Evolutionary conservation across 1,140 invertebrate species (phyloP).

Genomic region (Oncopeltus fasciatus): DNA sequence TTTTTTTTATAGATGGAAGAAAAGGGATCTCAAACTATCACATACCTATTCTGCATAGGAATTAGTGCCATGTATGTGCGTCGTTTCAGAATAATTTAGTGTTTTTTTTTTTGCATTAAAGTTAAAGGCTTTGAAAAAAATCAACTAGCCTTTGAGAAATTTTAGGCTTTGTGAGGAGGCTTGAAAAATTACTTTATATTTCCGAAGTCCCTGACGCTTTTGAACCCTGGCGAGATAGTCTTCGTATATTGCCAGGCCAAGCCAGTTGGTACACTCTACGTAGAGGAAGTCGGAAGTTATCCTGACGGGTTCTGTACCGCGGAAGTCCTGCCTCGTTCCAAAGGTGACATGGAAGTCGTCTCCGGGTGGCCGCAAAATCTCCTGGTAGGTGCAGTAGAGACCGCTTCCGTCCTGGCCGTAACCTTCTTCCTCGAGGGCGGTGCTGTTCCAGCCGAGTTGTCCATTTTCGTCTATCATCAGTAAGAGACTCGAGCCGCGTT

Average conservation of each 20-base stretch:
- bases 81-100: no score
- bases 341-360: constrained; percentile 20
- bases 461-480: constrained; percentile 20
- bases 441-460: constrained; percentile 18
- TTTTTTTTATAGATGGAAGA: no score
- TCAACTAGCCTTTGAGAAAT: no score
- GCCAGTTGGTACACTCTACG: constrained; percentile 18
- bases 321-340: no score
- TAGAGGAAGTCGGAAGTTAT: constrained; percentile 20
- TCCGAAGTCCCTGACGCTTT: constrained; percentile 14
- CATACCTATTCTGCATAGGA: no score
- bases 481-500: not conserved
- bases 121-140: no score
- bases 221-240: constrained; percentile 22
- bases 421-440: constrained; percentile 18
- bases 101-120: no score
- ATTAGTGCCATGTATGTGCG: no score
- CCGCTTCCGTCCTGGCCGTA: constrained; percentile 10
- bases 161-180: no score
- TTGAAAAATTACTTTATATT: constrained; percentile 20
- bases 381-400: constrained; percentile 22
- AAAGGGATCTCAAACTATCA: no score
- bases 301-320: not conserved
- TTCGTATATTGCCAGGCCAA: constrained; percentile 13
- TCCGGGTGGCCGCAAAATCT: constrained; percentile 17